Conservation (phyloP, 1,140 invertebrate species). For the Atta cephalotes region DNA sequence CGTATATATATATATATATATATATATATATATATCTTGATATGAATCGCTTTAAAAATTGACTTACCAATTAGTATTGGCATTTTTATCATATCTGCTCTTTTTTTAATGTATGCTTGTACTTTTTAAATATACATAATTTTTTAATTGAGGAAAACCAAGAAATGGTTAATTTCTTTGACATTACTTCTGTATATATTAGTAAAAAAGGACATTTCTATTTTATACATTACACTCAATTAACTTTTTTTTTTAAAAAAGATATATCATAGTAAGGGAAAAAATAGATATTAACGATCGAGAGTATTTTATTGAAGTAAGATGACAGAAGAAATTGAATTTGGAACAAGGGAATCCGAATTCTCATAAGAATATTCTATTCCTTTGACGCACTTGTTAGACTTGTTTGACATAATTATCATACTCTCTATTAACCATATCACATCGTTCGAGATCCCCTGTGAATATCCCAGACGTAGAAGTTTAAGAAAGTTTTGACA, state of each 20-base stretch:
- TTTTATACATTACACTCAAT: too few species aligned
- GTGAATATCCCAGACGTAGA: not conserved
- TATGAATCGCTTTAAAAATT: not conserved
- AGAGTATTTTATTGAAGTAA: not conserved
- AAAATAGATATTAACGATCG: not conserved
- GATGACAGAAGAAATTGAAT: constrained; percentile 19
- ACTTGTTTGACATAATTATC: constrained; percentile 17
- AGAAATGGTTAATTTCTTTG: not conserved
- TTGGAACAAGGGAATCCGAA: constrained; percentile 3
- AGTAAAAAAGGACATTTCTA: too few species aligned
- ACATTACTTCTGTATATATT: not conserved
- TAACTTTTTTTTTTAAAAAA: too few species aligned
- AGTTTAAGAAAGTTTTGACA: not conserved
- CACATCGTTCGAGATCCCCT: not conserved
- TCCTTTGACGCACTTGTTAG: not conserved
- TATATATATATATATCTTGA: not conserved
- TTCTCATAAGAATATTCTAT: constrained; percentile 12
- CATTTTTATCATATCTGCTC: not conserved
- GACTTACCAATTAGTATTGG: not conserved
- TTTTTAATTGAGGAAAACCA: not conserved
- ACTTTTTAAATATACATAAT: not conserved
- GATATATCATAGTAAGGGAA: not conserved
- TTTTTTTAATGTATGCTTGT: not conserved
- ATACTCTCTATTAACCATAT: not conserved
- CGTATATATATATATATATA: too few species aligned